Base-by-base conservation (phyloP, 2,888 invertebrate species). In the Cepaea hortensis region DNA sequence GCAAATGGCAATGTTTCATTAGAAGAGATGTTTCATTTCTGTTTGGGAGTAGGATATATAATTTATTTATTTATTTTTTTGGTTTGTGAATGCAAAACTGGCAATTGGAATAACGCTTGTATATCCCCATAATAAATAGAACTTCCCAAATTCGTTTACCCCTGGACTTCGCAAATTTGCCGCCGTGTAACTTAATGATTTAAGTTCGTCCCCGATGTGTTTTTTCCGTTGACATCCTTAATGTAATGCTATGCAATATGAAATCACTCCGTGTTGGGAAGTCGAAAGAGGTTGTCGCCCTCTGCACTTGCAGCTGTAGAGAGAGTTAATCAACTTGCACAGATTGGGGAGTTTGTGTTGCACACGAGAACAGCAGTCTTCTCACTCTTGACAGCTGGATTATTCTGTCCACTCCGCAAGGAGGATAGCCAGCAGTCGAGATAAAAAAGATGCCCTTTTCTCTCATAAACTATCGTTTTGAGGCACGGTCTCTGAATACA, bases 271-370 rank as follows among this genome's bases (percentile, higher is more conserved):
- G 68, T 61, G 80, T 61, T 35, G n/a, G 61, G 62, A 35, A 23
- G 65, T 81, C 81, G 68, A 65, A 48, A 20, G 65, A n/a, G 79
- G 23, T 15, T 23, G 55, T 11, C 61, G 2, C 11, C 62, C 62
- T 3, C 3, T 18, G 3, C 5, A 4, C 55, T 11, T 6, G 55
- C 6, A 55, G 15, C 65, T 81, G 15, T 65, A 20, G 48, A 7
- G 9, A 11, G 61, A 81, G 70, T 81, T 68, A 81, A 81, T 81
- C 68, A 81, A 23, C n/a, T 65, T 46, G 81, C 18, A 46, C n/a
- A 55, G 55, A 55, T 55, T 55, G 55, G 55, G 55, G 11, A 55
- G 55, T 55, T 55, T 55, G 55, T 55, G 55, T 55, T 55, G 55
- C 11, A 55, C 55, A 55, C 7, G 55, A 55, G 55, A 6, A 11